Conservation (phyloP, 1,140 invertebrate genomes). For the Zophobas morio region DNA sequence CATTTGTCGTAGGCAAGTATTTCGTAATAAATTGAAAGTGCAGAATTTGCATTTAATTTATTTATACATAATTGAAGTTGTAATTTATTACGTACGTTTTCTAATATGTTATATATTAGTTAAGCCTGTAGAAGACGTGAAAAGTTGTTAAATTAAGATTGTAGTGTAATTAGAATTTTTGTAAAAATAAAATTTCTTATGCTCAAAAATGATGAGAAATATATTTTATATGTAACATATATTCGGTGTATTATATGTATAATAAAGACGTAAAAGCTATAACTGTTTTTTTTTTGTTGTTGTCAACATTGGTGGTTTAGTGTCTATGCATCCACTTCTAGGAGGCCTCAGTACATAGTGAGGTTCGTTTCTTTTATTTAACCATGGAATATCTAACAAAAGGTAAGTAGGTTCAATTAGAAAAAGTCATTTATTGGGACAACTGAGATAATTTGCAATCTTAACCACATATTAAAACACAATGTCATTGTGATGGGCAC, state of each 20-base stretch:
- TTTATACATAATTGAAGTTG: background rate
- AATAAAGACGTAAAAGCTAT: constrained; percentile 31
- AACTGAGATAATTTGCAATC: too few species aligned
- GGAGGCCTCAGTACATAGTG: background rate
- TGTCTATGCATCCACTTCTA: background rate
- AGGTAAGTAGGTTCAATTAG: too few species aligned
- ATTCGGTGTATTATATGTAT: constrained; percentile 46
- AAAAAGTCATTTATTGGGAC: too few species aligned
- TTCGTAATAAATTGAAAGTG: too few species aligned
- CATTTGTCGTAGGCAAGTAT: too few species aligned
- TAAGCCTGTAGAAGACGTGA: constrained; percentile 27
- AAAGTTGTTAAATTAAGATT: constrained; percentile 28
- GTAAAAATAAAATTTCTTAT: constrained; percentile 33
- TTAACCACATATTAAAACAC: too few species aligned
- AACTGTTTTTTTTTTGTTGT: background rate
- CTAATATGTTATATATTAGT: constrained; percentile 7
- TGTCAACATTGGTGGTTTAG: background rate
- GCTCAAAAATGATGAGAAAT: constrained; percentile 42
- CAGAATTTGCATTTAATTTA: too few species aligned
- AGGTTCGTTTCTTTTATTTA: too few species aligned
- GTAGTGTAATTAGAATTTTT: constrained; percentile 25
- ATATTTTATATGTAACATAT: constrained; percentile 46
- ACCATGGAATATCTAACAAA: too few species aligned
- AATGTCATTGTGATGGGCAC: too few species aligned
- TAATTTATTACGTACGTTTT: constrained; percentile 14